A percentile compares a stretch with the other conserved stretches of the same genome.
These are phyloP conservation scores for Trichogramma dendrolimi DNA, from an alignment of 2,888 invertebrate species.

Conservation along the genomic window DNA sequence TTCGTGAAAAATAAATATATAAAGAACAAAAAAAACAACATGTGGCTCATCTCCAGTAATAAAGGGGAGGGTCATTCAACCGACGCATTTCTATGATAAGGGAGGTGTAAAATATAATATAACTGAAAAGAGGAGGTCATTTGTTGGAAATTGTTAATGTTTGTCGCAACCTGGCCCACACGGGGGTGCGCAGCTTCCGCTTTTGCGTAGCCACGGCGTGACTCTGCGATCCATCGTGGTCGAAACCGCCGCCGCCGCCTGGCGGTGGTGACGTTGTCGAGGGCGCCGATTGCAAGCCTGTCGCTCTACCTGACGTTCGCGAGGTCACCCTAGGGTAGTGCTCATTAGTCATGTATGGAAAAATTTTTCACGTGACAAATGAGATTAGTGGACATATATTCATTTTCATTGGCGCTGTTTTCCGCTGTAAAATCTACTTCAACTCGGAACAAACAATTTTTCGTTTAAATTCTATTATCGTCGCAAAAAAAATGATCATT, in stretches of 20 bases:
- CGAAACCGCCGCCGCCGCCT: conserved; percentile 43
- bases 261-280: conserved; percentile 36
- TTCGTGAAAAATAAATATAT: too few relatives aligned
- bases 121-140: background rate
- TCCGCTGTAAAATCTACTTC: too few relatives aligned
- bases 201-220: conserved; percentile 59
- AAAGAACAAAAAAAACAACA: too few relatives aligned
- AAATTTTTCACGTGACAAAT: background rate
- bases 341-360: conserved; percentile 45
- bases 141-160: conserved; percentile 44
- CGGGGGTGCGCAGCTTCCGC: conserved; percentile 75
- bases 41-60: too few relatives aligned
- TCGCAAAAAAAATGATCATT: too few relatives aligned
- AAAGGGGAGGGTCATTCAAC: too few relatives aligned
- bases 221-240: conserved; percentile 52
- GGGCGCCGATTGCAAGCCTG: conserved; percentile 49
- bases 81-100: background rate
- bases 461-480: too few relatives aligned
- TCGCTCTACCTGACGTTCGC: conserved; percentile 52
- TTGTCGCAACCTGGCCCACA: conserved; percentile 74
- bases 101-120: background rate
- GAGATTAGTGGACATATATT: background rate
- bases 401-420: too few relatives aligned
- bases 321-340: conserved; percentile 52
- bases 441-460: too few relatives aligned